Evolutionary conservation across 35 echinoderm and acorn worm genomes (phyloP).

Genomic region (Stichopus chloronotus): DNA sequence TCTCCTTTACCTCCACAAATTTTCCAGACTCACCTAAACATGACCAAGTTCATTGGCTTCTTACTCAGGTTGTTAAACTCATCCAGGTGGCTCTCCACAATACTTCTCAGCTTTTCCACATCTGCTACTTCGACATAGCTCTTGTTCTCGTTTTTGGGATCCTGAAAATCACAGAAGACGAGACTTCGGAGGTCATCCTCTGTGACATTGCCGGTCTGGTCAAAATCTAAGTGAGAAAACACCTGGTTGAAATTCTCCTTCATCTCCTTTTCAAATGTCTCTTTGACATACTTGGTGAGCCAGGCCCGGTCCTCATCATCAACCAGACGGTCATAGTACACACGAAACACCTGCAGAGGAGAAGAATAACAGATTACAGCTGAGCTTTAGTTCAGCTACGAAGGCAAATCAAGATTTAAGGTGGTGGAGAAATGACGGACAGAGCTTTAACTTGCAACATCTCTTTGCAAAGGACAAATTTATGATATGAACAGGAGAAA

Average conservation of each 20-base stretch:
- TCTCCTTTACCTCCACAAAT: too few relatives aligned
- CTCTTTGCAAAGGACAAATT: too few relatives aligned
- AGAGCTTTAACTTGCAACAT: too few relatives aligned
- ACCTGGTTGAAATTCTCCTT: conserved; percentile 89
- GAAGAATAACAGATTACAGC: neutral
- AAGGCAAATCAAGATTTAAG: too few relatives aligned
- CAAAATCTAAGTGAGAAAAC: conserved; percentile 79
- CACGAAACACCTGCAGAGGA: conserved; percentile 79
- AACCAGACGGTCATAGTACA: conserved; percentile 97
- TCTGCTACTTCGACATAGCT: conserved; percentile 87
- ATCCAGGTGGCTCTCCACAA: conserved; percentile 90
- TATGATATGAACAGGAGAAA: too few relatives aligned
- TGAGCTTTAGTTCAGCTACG: too few relatives aligned
- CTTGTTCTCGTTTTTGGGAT: conserved; percentile 98
- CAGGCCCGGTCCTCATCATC: conserved; percentile 80
- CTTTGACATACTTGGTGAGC: conserved; percentile 75
- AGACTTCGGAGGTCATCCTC: conserved; percentile 96
- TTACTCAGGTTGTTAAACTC: conserved; percentile 97
- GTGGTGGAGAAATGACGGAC: too few relatives aligned
- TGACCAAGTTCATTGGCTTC: conserved; percentile 97
- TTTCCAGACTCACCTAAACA: conserved; percentile 79
- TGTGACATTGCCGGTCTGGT: conserved; percentile 80
- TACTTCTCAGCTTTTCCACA: conserved; percentile 76
- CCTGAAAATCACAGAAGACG: conserved; percentile 96
- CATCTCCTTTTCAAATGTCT: conserved; percentile 65